Percentiles rank a stretch among this genome's conserved stretches.
These are phyloP conservation scores for Sebastes baramenuke DNA, from an alignment of 2,797 vertebrate species.

Conservation along the genomic window DNA sequence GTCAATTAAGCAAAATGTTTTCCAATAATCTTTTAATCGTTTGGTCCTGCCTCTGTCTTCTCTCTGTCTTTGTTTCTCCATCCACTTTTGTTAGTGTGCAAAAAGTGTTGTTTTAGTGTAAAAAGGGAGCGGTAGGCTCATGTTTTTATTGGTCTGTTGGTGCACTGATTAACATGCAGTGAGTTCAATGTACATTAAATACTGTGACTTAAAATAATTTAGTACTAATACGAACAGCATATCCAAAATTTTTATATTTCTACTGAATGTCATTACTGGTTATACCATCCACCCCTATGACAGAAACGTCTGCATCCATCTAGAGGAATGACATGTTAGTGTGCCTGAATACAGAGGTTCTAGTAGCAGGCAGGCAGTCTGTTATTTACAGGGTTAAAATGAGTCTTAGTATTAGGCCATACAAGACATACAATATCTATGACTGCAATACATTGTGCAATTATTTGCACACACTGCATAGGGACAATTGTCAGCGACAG, in stretches of 20 bases:
- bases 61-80: no score
- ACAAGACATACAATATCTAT: neutral
- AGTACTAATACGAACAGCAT: neutral
- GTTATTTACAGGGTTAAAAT: neutral
- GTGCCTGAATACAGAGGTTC: neutral
- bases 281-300: constrained; percentile 9
- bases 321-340: neutral
- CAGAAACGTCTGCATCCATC: neutral
- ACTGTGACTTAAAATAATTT: neutral
- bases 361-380: neutral
- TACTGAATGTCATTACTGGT: neutral
- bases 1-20: neutral
- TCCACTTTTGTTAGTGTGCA: no score
- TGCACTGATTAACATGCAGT: neutral
- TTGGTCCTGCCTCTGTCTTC: no score
- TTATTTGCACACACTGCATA: neutral
- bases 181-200: neutral
- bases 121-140: neutral
- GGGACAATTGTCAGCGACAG: neutral
- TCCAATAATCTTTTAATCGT: neutral
- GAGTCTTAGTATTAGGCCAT: neutral
- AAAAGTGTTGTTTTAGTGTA: neutral
- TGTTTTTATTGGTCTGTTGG: neutral
- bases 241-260: constrained; percentile 6
- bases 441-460: constrained; percentile 1